Evolutionary conservation across 2,797 vertebrate genomes (phyloP), one percentile per base, ranked within the genome.

Genomic region (Micropoecilia bifurca): DNA sequence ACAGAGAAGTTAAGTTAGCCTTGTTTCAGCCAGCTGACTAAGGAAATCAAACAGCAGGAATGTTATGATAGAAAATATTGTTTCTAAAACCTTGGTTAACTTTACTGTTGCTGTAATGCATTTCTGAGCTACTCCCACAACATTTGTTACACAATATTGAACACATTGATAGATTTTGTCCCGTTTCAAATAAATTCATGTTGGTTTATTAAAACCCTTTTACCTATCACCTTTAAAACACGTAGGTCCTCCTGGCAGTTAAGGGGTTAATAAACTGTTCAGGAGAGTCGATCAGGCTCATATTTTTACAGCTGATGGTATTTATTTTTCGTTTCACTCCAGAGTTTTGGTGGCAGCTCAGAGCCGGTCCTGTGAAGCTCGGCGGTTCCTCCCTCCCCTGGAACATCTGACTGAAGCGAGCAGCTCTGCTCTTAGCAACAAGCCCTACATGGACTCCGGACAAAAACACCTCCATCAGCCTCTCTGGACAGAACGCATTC

Each of bases 361-460:
- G 68, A 71, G 68, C 14, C 25, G 2, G 25, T 16, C 2, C 39
- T 18, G 14, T 46, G 45, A 30, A 41, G 43, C 78, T 79, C 36
- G 71, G 72, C 63, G 85, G 53, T 71, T 83, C 53, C 79, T 53
- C 80, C 73, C 76, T 3, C 36, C 59, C 33, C 16, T 36, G 59
- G 6, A 18, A 16, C 30, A 2, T 73, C 81, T 77, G 77, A 79
- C 66, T 78, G 74, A 89, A 76, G 1, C 48, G 71, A 41, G 68
- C 82, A 41, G 68, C 82, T 68, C 76, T 16, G 84, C 83, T 89
- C 90, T 84, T 85, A 91, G 90, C 90, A 91, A 89, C 90, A 53
- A 80, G 82, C 93, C 92, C 85, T 94, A 93, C 87, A 94, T 88
- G 91, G 93, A 83, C 90, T 90, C 50, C 2, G 85, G 85, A 88